phyloP scores from a whole-genome alignment of 2,888 invertebrate genomes.

The Spisula solida region DNA sequence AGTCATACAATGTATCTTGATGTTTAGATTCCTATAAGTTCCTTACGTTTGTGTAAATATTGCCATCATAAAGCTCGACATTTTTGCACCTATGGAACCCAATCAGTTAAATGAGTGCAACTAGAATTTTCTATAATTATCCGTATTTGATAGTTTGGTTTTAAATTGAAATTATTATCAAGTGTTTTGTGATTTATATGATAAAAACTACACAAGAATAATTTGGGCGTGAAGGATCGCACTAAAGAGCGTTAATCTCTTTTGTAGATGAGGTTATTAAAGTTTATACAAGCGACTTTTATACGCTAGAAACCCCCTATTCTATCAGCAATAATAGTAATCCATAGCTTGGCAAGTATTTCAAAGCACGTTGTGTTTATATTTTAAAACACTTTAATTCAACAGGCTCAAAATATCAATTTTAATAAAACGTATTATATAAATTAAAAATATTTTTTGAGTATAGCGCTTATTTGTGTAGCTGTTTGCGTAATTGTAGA shows the following conservation, averaged over 20 bases:
- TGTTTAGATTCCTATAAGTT: constrained; percentile 6
- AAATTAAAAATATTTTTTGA: constrained; percentile 41
- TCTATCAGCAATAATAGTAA: constrained; percentile 34
- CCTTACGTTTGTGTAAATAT: constrained; percentile 56
- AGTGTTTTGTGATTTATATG: constrained; percentile 54
- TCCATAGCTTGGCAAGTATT: constrained; percentile 41
- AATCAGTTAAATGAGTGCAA: constrained; percentile 20
- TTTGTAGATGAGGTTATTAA: constrained; percentile 55
- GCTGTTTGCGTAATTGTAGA: constrained; percentile 37
- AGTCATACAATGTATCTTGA: constrained; percentile 17
- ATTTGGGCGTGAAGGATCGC: constrained; percentile 60
- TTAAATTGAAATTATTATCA: constrained; percentile 41
- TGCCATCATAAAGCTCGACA: constrained; percentile 29
- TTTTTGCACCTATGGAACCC: constrained; percentile 49
- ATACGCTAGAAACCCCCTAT: constrained; percentile 36
- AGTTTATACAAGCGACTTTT: constrained; percentile 62
- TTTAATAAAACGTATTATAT: constrained; percentile 43
- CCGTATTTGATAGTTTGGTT: not conserved
- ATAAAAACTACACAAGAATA: constrained; percentile 59
- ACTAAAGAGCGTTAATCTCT: constrained; percentile 56
- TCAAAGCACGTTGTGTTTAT: constrained; percentile 50
- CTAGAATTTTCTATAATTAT: constrained; percentile 18
- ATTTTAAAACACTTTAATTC: constrained; percentile 38
- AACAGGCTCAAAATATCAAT: constrained; percentile 43
- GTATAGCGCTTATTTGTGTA: constrained; percentile 54